Evolutionary conservation across 1,140 invertebrate genomes (phyloP).

Genomic region (Drosophila ananassae): DNA sequence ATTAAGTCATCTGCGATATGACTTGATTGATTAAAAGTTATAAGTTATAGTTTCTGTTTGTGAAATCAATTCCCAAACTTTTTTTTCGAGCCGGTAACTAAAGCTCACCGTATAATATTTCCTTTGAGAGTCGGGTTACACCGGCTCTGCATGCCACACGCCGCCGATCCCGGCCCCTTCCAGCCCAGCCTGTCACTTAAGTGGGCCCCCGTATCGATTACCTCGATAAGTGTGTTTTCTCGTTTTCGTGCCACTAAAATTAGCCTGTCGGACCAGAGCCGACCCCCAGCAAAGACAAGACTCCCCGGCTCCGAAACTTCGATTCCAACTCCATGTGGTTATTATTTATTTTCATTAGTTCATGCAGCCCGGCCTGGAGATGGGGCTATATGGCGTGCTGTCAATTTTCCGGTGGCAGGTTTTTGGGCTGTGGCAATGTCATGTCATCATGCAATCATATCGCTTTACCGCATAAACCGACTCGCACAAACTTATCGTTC

Average conservation of each 20-base stretch:
- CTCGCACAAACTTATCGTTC: conserved; percentile 61
- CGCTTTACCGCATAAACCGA: conserved; percentile 69
- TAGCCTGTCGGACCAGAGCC: conserved; percentile 25
- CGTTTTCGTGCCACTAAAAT: conserved; percentile 68
- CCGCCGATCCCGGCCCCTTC: conserved; percentile 14
- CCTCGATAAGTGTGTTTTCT: conserved; percentile 33
- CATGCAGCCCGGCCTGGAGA: conserved; percentile 34
- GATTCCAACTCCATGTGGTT: conserved; percentile 26
- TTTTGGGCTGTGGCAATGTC: conserved; percentile 49
- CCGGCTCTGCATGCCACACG: conserved; percentile 20
- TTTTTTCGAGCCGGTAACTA: conserved; percentile 1
- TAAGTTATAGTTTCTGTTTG: not conserved
- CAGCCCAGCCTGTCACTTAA: conserved; percentile 9
- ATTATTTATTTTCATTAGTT: conserved; percentile 62
- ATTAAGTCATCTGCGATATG: too few relatives aligned
- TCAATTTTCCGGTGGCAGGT: conserved; percentile 74
- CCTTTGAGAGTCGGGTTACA: conserved; percentile 5
- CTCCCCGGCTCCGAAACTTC: conserved; percentile 4
- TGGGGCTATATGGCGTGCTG: conserved; percentile 54
- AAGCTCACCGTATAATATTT: not conserved
- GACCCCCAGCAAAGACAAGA: conserved; percentile 57
- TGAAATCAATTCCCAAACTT: not conserved
- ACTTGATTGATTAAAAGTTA: too few relatives aligned
- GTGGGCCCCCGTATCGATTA: conserved; percentile 59
- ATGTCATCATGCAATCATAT: conserved; percentile 81